These are phyloP conservation scores for Ceratoteleas bidentatus DNA, from an alignment of 1,140 invertebrate genomes.

Conservation along the genomic window DNA sequence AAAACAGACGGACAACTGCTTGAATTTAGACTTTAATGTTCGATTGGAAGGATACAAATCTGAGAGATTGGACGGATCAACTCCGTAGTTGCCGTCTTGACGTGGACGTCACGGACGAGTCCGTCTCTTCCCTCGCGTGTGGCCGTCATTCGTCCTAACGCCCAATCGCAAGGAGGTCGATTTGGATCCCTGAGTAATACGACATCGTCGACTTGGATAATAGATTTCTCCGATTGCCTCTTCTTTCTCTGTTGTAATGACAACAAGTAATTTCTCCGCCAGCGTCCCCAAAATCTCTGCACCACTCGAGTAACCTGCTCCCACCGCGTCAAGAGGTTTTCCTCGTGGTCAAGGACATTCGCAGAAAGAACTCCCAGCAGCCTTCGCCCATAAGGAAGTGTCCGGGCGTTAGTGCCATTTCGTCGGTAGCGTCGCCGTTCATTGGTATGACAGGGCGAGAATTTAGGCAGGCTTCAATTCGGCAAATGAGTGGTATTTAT, in stretches of 20 bases:
- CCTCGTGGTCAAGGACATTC: neutral
- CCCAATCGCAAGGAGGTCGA: neutral
- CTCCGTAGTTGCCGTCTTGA: too few relatives aligned
- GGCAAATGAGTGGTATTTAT: conserved; percentile 65
- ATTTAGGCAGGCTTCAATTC: conserved; percentile 67
- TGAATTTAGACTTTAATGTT: too few relatives aligned
- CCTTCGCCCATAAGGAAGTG: conserved; percentile 56
- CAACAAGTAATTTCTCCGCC: neutral
- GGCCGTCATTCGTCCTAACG: too few relatives aligned
- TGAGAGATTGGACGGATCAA: too few relatives aligned
- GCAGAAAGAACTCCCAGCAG: conserved; percentile 8
- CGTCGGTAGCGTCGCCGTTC: conserved; percentile 44
- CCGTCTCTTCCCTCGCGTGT: too few relatives aligned
- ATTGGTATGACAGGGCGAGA: conserved; percentile 62
- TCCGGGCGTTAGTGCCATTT: conserved; percentile 47
- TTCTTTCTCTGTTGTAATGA: neutral
- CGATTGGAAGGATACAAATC: too few relatives aligned
- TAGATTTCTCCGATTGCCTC: neutral
- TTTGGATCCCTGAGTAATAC: neutral
- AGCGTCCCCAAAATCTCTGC: conserved; percentile 2
- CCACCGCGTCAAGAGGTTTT: neutral
- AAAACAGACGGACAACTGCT: too few relatives aligned
- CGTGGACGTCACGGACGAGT: too few relatives aligned
- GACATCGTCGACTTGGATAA: neutral
- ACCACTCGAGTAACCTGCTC: neutral